Evolutionary conservation across 2,888 invertebrate species (phyloP).

Genomic region (Sicus ferrugineus): DNA sequence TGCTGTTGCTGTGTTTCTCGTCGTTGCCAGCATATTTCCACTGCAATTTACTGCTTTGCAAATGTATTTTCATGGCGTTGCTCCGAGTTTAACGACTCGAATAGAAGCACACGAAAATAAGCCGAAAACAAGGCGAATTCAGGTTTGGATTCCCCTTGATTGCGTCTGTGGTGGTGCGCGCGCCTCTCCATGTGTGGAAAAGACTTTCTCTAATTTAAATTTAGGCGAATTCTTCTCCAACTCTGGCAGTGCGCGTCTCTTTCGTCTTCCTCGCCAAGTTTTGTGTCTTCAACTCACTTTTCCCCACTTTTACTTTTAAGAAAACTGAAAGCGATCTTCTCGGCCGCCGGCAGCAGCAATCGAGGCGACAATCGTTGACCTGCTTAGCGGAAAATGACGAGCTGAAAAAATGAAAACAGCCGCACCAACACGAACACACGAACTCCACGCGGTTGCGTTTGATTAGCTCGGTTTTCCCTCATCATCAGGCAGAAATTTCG

Average conservation of each 20-base stretch:
- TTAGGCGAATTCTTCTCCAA: neutral
- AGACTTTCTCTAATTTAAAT: conserved; percentile 8
- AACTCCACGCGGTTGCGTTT: no score
- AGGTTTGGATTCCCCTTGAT: no score
- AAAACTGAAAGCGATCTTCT: conserved; percentile 3
- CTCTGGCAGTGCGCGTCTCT: neutral
- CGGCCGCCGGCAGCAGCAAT: no score
- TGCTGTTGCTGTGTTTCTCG: no score
- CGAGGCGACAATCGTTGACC: neutral
- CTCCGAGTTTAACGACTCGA: no score
- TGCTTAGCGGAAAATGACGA: conserved; percentile 18
- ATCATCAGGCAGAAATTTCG: no score
- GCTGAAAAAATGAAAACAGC: conserved; percentile 26
- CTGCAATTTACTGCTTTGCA: neutral
- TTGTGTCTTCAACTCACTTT: no score
- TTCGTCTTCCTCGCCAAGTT: neutral
- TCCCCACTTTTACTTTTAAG: neutral
- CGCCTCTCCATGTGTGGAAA: neutral
- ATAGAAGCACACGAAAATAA: no score
- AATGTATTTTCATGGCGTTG: no score
- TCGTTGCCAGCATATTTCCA: neutral
- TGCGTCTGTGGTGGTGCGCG: no score
- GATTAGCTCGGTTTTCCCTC: no score
- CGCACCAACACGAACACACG: conserved; percentile 30
- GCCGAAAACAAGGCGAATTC: neutral